Percentiles rank a stretch among this genome's conserved stretches.
These are phyloP conservation scores for Cheilosia vernalis DNA, from an alignment of 2,888 invertebrate species.

Conservation along the genomic window DNA sequence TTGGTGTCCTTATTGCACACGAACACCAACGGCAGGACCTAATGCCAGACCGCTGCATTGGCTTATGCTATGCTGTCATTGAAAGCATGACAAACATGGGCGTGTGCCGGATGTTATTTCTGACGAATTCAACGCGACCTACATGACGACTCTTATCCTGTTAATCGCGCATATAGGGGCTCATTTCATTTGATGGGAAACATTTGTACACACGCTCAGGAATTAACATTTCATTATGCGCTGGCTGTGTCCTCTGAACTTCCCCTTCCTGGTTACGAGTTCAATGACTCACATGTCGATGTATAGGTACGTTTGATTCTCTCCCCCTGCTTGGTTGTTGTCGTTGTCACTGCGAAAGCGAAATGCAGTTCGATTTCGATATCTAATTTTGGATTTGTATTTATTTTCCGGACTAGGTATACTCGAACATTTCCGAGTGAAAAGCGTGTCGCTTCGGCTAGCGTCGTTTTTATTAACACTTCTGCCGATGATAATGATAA, in stretches of 20 bases:
- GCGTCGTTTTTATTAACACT: conserved; percentile 51
- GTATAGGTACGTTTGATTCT: conserved; percentile 23
- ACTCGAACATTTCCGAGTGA: background rate
- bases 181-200: conserved; percentile 53
- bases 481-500: conserved; percentile 48
- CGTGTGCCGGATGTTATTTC: conserved; percentile 72
- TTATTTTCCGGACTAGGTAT: conserved; percentile 30
- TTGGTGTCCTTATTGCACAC: conserved; percentile 39
- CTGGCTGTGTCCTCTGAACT: conserved; percentile 44
- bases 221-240: conserved; percentile 56
- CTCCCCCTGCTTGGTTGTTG: conserved; percentile 6
- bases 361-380: conserved; percentile 55
- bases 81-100: conserved; percentile 60
- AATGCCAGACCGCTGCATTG: conserved; percentile 38
- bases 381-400: conserved; percentile 57
- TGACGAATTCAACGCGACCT: conserved; percentile 69
- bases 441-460: conserved; percentile 7
- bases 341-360: conserved; percentile 26
- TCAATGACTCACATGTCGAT: conserved; percentile 58
- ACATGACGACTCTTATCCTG: conserved; percentile 72
- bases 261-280: conserved; percentile 63
- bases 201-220: conserved; percentile 45
- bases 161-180: conserved; percentile 62
- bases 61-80: conserved; percentile 26
- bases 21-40: conserved; percentile 10